A percentile compares a stretch with the other conserved stretches of the same genome.
phyloP scores from a whole-genome alignment of 1,140 invertebrate genomes.

The Drosophila athabasca region DNA sequence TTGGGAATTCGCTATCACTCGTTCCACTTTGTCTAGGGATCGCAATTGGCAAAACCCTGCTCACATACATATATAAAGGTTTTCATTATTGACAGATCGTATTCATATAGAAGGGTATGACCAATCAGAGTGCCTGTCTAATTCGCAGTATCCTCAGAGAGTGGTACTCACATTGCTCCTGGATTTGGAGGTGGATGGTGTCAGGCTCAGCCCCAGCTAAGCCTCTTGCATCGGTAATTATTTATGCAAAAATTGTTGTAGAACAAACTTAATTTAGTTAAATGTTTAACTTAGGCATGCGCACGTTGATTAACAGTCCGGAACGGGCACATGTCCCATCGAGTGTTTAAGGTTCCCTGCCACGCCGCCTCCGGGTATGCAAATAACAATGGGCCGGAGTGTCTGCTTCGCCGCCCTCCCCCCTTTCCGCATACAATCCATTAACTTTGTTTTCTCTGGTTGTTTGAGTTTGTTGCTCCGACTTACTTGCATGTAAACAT shows the following conservation, averaged over 20 bases:
- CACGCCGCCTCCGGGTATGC: constrained; percentile 45
- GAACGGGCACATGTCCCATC: constrained; percentile 17
- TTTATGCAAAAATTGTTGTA: constrained; percentile 77
- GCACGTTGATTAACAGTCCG: constrained; percentile 65
- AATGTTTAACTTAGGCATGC: constrained; percentile 76
- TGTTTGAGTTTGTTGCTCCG: constrained; percentile 70
- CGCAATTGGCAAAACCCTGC: too few species aligned
- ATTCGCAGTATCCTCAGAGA: too few species aligned
- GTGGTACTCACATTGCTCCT: too few species aligned
- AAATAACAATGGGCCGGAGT: constrained; percentile 40
- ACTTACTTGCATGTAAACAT: constrained; percentile 76
- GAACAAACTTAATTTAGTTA: constrained; percentile 80
- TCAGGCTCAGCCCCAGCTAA: constrained; percentile 20
- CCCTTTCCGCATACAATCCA: constrained; percentile 24
- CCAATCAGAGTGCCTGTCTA: too few species aligned
- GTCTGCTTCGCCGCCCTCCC: constrained; percentile 3
- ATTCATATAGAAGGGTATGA: too few species aligned
- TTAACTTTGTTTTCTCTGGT: constrained; percentile 63
- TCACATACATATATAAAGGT: too few species aligned
- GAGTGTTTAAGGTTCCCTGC: constrained; percentile 8
- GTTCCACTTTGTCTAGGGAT: too few species aligned
- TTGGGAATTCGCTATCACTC: too few species aligned
- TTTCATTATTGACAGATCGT: too few species aligned
- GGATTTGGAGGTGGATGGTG: constrained; percentile 12
- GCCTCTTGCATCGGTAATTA: constrained; percentile 61